Evolutionary conservation across 2,888 invertebrate species (phyloP).

Genomic region (Flexamia atlantica): DNA sequence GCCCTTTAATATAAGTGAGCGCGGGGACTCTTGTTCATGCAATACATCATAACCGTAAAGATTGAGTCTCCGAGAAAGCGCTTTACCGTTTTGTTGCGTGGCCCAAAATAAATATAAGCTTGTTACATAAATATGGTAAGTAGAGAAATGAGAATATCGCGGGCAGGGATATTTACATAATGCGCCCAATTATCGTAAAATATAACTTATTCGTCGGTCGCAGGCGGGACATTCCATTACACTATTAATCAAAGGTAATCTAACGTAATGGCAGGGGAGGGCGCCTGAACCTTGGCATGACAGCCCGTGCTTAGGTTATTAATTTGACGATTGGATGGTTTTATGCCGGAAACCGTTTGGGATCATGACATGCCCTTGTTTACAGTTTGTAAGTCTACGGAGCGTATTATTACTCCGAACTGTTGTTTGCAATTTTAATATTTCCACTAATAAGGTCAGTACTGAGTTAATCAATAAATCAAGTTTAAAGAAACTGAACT

Average conservation of each 20-base stretch:
- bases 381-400: slow-evolving; percentile 1
- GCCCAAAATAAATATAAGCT: slow-evolving; percentile 6
- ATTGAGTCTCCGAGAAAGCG: too few species aligned
- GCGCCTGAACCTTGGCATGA: slow-evolving; percentile 2
- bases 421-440: neutral
- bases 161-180: slow-evolving; percentile 45
- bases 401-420: neutral
- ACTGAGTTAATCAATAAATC: too few species aligned
- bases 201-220: slow-evolving; percentile 40
- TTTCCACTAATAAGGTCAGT: too few species aligned
- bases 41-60: too few species aligned
- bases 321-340: slow-evolving; percentile 46
- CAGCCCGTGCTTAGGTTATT: slow-evolving; percentile 19
- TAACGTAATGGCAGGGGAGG: slow-evolving; percentile 18
- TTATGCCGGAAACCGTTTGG: slow-evolving; percentile 39
- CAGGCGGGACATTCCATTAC: slow-evolving; percentile 29
- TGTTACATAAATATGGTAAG: slow-evolving; percentile 43
- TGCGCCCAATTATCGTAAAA: slow-evolving; percentile 34
- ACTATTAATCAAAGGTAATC: slow-evolving; percentile 43
- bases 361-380: slow-evolving; percentile 21
- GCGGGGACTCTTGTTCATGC: too few species aligned
- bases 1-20: too few species aligned
- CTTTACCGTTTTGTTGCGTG: neutral
- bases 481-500: too few species aligned
- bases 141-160: slow-evolving; percentile 22